Evolutionary conservation across 2,888 invertebrate genomes (phyloP).

Genomic region (Aphelenchoides bicaudatus): DNA sequence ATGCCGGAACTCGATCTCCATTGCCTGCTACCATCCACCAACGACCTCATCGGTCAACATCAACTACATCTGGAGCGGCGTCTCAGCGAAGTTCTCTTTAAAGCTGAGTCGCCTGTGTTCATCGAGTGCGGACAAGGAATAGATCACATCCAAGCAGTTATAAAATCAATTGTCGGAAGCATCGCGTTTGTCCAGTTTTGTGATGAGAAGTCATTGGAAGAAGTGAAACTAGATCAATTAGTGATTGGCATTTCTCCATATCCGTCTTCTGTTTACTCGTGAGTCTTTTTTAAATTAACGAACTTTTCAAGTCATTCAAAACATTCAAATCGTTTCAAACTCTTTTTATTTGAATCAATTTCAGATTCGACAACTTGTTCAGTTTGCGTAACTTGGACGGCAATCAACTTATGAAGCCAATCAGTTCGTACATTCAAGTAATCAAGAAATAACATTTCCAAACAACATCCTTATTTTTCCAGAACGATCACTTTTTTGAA

Average conservation of each 20-base stretch:
- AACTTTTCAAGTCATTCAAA: too few species aligned
- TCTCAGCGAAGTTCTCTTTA: slow-evolving; percentile 14
- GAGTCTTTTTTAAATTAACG: slow-evolving; percentile 13
- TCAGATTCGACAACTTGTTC: slow-evolving; percentile 5
- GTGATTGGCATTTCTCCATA: slow-evolving; percentile 14
- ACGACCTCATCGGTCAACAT: not conserved
- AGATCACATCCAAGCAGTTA: slow-evolving; percentile 5
- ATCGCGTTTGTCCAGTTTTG: slow-evolving; percentile 11
- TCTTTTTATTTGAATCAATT: not conserved
- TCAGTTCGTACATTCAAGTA: not conserved
- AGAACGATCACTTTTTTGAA: slow-evolving; percentile 30
- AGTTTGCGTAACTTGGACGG: not conserved
- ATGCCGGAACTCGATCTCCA: slow-evolving; percentile 95
- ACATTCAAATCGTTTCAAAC: not conserved
- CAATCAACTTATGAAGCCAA: not conserved
- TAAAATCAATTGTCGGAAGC: slow-evolving; percentile 13
- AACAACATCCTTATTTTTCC: too few species aligned
- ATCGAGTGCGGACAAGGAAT: slow-evolving; percentile 1
- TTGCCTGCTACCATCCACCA: slow-evolving; percentile 11
- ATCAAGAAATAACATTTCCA: too few species aligned
- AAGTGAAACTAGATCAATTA: slow-evolving; percentile 14
- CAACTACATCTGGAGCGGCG: slow-evolving; percentile 10
- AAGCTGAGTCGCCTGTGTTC: slow-evolving; percentile 9
- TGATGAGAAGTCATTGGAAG: slow-evolving; percentile 8
- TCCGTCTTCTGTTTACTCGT: slow-evolving; percentile 12